Evolutionary conservation across 2,113 vertebrate genomes (phyloP), one percentile per base, ranked within the genome.

Genomic region (Corydoras maculifer): DNA sequence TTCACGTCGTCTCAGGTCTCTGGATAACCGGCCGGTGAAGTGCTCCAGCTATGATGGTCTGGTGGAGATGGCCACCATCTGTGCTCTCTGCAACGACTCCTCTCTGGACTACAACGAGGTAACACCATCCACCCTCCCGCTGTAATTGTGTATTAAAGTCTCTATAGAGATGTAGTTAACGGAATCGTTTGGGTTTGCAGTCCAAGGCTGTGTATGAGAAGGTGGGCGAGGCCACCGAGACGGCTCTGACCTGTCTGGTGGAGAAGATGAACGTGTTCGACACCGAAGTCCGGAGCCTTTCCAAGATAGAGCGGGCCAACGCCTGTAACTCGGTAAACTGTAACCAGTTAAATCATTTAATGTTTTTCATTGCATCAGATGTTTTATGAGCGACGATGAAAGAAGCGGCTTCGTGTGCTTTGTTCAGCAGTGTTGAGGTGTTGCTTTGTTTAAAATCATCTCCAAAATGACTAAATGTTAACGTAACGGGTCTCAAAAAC

Each of bases 101-200:
- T 97, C 97, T 4, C 86, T 99, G 91, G 97, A 99, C 87, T 98
- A 90, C 80, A 99, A 99, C 61, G 97, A 99, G 89, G 97, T 98
- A 74, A 80, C 9, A 54, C 18, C 8, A 14, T 9, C 35, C 13
- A 5, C 14, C 10, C n/a, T 31, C 6, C 18, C 9, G 9, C 57
- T 15, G 13, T 9, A 35, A 43, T 43, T 43, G 7, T 43, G 35
- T 2, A 43, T 5, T 43, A 43, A 43, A 2, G 35, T 43, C 4
- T 43, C 35, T 43, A 43, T 43, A 43, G 4, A 4, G 14, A 9
- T 43, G 13, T 14, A 15, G 60, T 48, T 62, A 13, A 43, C 32
- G 9, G 3, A 53, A 53, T 43, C 35, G 0, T 43, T 43, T 43
- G 1, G 35, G 29, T 14, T n/a, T 29, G 67, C 74, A 97, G 94